Conservation (phyloP, 2,113 vertebrate genomes). For the Hydropotes inermis region DNA sequence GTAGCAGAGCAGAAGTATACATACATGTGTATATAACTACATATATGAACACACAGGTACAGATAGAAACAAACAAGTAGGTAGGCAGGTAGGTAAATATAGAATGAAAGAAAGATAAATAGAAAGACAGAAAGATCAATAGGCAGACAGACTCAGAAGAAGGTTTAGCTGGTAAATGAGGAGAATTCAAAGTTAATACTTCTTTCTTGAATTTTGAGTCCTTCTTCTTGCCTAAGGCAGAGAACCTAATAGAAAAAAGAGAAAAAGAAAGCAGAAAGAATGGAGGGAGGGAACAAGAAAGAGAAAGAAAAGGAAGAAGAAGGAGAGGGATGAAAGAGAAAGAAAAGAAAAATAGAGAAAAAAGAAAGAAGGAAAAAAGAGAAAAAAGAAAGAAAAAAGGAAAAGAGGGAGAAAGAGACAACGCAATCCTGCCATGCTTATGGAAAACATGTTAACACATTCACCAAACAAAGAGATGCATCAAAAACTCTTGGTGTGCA, state of each 20-base stretch:
- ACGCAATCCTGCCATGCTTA: not conserved
- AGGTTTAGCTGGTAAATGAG: not conserved
- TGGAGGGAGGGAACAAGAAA: not conserved
- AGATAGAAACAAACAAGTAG: not conserved
- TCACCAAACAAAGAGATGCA: not conserved
- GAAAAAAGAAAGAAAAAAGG: not conserved
- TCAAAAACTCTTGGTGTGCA: not conserved
- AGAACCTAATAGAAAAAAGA: not conserved
- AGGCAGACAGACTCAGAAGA: not conserved
- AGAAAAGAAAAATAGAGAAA: rapidly evolving
- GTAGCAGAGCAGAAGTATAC: not conserved
- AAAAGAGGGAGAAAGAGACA: not conserved
- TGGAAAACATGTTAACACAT: not conserved
- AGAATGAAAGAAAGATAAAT: not conserved
- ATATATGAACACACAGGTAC: not conserved
- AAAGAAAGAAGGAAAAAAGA: not conserved
- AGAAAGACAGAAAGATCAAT: not conserved
- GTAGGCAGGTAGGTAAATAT: not conserved
- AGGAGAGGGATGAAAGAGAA: too few species aligned
- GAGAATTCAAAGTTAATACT: not conserved
- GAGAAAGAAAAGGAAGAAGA: not conserved
- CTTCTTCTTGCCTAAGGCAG: not conserved
- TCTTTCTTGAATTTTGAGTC: not conserved
- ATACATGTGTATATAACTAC: rapidly evolving
- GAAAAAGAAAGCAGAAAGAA: not conserved